These are phyloP conservation scores for Tetanocera ferruginea DNA, from an alignment of 2,888 invertebrate genomes.

Conservation along the genomic window DNA sequence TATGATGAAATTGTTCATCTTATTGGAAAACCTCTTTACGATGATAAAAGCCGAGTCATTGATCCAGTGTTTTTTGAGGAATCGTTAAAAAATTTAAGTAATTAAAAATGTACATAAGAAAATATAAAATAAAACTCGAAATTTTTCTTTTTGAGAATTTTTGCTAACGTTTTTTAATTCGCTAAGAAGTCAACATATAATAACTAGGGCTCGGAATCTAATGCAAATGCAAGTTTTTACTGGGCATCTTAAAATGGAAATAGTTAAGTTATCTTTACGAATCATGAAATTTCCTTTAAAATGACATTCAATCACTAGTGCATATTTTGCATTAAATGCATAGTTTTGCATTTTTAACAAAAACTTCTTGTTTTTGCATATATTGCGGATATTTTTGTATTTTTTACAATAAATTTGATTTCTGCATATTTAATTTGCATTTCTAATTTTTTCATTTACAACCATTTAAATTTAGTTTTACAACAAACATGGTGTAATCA, in stretches of 20 bases:
- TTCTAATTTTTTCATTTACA: no score
- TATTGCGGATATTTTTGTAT: neutral
- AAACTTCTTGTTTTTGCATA: neutral
- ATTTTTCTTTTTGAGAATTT: neutral
- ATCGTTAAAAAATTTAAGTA: conserved; percentile 69
- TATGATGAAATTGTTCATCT: conserved; percentile 89
- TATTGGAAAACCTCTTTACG: conserved; percentile 89
- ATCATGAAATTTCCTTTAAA: neutral
- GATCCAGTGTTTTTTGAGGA: conserved; percentile 85
- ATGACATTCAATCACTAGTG: neutral
- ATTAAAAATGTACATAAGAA: conserved; percentile 31
- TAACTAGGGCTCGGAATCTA: no score
- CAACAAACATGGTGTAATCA: no score
- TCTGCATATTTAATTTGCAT: no score
- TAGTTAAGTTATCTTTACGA: no score
- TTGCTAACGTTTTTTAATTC: neutral
- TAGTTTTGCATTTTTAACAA: neutral
- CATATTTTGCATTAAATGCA: neutral
- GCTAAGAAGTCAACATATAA: neutral
- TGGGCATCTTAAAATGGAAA: no score
- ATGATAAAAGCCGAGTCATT: conserved; percentile 79
- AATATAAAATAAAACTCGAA: neutral
- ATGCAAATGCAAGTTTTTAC: no score
- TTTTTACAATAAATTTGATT: neutral
- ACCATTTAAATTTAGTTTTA: no score